phyloP scores from a whole-genome alignment of 2,888 invertebrate genomes.

The Panopea generosa region DNA sequence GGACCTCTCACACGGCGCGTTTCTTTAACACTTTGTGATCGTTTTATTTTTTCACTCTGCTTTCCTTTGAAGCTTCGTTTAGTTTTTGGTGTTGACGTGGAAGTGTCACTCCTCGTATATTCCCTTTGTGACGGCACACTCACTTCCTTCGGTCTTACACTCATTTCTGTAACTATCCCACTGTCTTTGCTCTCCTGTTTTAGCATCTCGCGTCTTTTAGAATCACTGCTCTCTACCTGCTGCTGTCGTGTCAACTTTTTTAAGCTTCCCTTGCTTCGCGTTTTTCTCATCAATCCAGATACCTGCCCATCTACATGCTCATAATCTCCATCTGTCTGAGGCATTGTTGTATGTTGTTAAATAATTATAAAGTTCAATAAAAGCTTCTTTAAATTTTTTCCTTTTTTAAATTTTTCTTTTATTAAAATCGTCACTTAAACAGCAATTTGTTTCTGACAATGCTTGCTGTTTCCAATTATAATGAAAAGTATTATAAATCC shows the following conservation, averaged over 20 bases:
- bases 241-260: constrained; percentile 57
- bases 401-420: no score
- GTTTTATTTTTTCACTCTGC: constrained; percentile 53
- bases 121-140: constrained; percentile 19
- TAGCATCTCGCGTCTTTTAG: constrained; percentile 65
- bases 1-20: constrained; percentile 50
- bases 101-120: constrained; percentile 17
- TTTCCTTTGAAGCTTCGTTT: constrained; percentile 45
- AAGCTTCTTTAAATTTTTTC: no score
- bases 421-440: no score
- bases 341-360: neutral
- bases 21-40: constrained; percentile 60
- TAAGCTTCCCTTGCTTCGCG: constrained; percentile 39
- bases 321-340: constrained; percentile 4
- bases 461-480: no score
- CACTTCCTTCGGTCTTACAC: constrained; percentile 46
- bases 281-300: neutral
- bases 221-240: constrained; percentile 39
- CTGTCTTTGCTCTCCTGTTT: constrained; percentile 73
- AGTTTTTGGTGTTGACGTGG: constrained; percentile 11
- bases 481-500: no score
- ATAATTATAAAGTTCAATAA: no score
- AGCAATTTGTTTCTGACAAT: no score
- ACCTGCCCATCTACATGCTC: no score
- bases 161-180: constrained; percentile 71